Evolutionary conservation across 2,797 vertebrate species (phyloP).

Genomic region (Crocidura indochinensis): DNA sequence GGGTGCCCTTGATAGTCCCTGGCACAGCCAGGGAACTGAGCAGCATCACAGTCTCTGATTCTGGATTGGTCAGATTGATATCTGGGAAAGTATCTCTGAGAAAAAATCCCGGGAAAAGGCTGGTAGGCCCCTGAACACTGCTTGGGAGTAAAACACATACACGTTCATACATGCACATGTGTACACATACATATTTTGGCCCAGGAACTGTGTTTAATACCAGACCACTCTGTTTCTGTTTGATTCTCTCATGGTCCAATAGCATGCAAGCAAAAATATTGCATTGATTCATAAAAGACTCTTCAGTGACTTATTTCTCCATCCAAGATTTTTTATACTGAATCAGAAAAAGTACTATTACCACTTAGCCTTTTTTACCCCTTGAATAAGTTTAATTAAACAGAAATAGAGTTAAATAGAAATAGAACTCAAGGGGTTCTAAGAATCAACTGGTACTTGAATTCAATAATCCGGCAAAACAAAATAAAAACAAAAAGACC

Average conservation of each 20-base stretch:
- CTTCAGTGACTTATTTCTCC: slow-evolving; percentile 61
- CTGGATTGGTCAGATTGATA: too few species aligned
- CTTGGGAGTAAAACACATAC: too few species aligned
- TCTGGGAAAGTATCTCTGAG: too few species aligned
- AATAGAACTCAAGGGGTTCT: slow-evolving; percentile 48
- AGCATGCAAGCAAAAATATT: slow-evolving; percentile 55
- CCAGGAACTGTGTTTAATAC: neutral
- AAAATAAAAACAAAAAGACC: slow-evolving; percentile 41
- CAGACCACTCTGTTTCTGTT: slow-evolving; percentile 15
- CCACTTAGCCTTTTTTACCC: slow-evolving; percentile 14
- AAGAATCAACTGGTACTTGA: slow-evolving; percentile 33
- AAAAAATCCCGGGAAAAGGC: too few species aligned
- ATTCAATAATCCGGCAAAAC: neutral
- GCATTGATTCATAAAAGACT: slow-evolving; percentile 44
- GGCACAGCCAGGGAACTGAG: too few species aligned
- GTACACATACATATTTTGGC: neutral
- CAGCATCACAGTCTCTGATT: too few species aligned
- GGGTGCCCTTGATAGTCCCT: too few species aligned
- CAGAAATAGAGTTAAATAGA: slow-evolving; percentile 46
- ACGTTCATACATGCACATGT: too few species aligned
- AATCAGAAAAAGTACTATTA: slow-evolving; percentile 44
- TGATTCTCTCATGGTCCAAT: neutral
- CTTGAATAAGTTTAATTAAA: slow-evolving; percentile 9
- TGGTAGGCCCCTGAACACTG: too few species aligned
- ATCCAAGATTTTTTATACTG: slow-evolving; percentile 33